Evolutionary conservation across 2,113 vertebrate genomes (phyloP), one percentile per base, ranked within the genome.

Genomic region (Dromiciops gliroides): DNA sequence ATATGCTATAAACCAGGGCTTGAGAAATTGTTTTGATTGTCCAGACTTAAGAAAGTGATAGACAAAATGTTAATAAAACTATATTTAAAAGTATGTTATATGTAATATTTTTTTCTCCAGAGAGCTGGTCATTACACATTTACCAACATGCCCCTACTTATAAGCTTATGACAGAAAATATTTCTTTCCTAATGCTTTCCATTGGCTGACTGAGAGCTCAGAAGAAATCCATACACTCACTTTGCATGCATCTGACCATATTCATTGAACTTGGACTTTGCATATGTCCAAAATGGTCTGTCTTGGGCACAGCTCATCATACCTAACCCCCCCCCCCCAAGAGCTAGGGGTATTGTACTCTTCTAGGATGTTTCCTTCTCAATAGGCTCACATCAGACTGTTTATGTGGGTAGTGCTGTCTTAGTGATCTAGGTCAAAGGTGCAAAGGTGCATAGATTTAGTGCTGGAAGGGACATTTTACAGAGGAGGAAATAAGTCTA

Each of bases 401-500:
- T 31, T 67, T 12, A 23, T 83, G 16, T 44, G 7, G n/a, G 8
- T 44, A 83, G 16, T 83, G 31, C 23, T 75, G 16, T 75, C 67
- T 75, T n/a, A 37, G 14, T 75, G n/a, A 75, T 75, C 37, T 75
- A 83, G n/a, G 67, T 83, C n/a, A 19, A 83, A 83, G 37, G n/a
- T 44, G 67, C 19, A 83, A 83, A 83, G n/a, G 7, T 83, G 0
- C n/a, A 83, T 44, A 23, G 67, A 2, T 44, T 83, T 83, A 44
- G 67, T 44, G 7, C 19, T 83, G 37, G n/a, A 83, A 83, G 37
- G 67, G 19, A 83, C 67, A 83, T 23, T 83, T 83, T 44, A 83
- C n/a, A 44, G 44, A 48, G 92, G 16, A 94, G 14, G 83, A 92
- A 96, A 90, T 4, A 95, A 92, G 95, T 94, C 90, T 60, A 94